Base-by-base conservation (phyloP, 2,888 invertebrate species). In the Athripsodes cinereus region DNA sequence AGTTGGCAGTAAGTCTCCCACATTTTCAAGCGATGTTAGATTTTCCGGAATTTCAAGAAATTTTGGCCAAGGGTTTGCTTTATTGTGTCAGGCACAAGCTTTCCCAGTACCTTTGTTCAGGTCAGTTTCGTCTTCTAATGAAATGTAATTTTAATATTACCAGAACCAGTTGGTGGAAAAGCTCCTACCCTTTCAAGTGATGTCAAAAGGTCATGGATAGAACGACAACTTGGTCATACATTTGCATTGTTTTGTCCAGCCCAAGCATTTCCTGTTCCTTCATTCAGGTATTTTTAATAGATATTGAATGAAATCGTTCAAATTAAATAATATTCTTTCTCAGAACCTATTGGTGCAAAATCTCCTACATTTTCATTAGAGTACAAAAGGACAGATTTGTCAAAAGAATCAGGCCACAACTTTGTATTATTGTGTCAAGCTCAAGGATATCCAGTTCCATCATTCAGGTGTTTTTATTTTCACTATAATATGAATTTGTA, bases 181-280 rank as follows among this genome's bases (percentile, higher is more conserved):
- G 82, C 84, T 65, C 88, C 88, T 59, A 83, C 84, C 66, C 84
- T 88, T 71, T 85, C 85, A 58, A 82, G 81, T 65, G 86, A 85
- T 67, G 80, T 84, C 63, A 82, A 86, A 71, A 82, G 83, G 70
- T 82, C 83, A 66, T 84, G 84, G 71, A 86, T 85, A 71, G 83
- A 82, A 70, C 81, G 86, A 71, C 76, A 74, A 68, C 77, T 76
- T 62, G 80, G 79, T 65, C 81, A 81, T 68, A 81, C 82, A 69
- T 81, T 89, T 70, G 85, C 84, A 52, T 72, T 88, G 66, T 79
- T 87, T 69, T 89, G 88, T 72, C 87, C 86, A 71, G 87, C 88
- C 65, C 89, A 90, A 80, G 89, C 86, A 67, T 87, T 82, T 73
- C 89, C 89, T 66, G 82, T 85, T 69, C 83, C 84, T 66, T 59